Evolutionary conservation across 1,140 invertebrate species (phyloP).

Genomic region (Sitobion miscanthi): DNA sequence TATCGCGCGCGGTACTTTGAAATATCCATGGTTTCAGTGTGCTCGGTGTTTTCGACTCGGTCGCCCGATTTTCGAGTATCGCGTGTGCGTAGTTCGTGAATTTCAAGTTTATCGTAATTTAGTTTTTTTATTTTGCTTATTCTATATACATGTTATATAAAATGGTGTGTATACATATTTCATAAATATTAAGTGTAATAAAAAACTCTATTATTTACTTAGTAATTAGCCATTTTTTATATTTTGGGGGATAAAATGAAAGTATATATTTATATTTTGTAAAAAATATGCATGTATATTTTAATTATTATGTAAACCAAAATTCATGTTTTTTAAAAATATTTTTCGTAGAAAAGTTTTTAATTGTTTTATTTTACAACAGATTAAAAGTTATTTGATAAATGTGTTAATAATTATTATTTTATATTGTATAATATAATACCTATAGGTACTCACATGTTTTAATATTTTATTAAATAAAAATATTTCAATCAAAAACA

Average conservation of each 20-base stretch:
- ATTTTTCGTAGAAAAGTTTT: neutral
- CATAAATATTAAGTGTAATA: neutral
- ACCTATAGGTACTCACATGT: neutral
- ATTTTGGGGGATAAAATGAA: neutral
- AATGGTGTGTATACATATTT: neutral
- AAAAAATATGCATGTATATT: neutral
- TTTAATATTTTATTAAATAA: neutral
- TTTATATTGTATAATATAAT: no score
- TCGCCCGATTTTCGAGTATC: constrained; percentile 24
- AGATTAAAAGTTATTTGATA: no score
- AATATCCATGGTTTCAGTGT: constrained; percentile 33
- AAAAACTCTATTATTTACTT: neutral
- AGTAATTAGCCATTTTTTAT: neutral
- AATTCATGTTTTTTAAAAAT: neutral
- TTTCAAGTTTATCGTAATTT: constrained; percentile 1
- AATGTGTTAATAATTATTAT: no score
- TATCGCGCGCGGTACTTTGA: neutral
- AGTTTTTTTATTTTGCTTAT: neutral
- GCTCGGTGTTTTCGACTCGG: constrained; percentile 19
- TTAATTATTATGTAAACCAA: neutral
- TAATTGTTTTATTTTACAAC: neutral
- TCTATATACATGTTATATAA: neutral
- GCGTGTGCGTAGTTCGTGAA: constrained; percentile 17
- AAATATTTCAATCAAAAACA: neutral
- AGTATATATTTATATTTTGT: neutral